Conservation (phyloP, 35 echinoderm and acorn worm species). For the Holothuria glaberrima region DNA sequence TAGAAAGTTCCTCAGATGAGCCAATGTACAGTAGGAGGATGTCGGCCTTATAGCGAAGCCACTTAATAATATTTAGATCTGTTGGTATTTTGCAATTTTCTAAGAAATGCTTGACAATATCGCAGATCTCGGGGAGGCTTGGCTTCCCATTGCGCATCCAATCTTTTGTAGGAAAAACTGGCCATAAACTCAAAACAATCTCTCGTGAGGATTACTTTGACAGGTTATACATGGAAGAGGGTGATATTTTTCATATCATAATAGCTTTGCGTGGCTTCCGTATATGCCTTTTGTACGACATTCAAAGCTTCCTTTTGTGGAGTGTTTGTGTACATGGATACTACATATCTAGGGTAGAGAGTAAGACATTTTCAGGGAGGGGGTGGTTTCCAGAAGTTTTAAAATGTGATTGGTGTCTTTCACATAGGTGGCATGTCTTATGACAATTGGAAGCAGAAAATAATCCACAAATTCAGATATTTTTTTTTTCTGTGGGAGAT, state of each 20-base stretch:
- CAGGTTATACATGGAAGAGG: neutral
- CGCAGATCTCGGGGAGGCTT: neutral
- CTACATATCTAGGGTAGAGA: neutral
- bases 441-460: neutral
- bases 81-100: neutral
- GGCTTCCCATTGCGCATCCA: neutral
- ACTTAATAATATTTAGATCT: neutral
- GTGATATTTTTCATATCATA: slow-evolving; percentile 1
- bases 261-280: neutral
- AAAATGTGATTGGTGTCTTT: neutral
- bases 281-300: neutral
- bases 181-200: neutral
- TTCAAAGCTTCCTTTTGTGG: neutral
- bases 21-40: neutral
- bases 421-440: neutral
- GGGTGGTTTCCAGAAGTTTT: neutral
- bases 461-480: slow-evolving; percentile 14
- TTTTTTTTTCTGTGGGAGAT: slow-evolving; percentile 12
- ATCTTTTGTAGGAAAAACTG: slow-evolving; percentile 1
- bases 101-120: too few relatives aligned
- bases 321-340: slow-evolving; percentile 19
- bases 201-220: neutral
- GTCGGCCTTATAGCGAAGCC: neutral
- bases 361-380: neutral
- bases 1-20: neutral